phyloP scores from a whole-genome alignment of 2,797 vertebrate species.

The Acrossocheilus wenchowensis region DNA sequence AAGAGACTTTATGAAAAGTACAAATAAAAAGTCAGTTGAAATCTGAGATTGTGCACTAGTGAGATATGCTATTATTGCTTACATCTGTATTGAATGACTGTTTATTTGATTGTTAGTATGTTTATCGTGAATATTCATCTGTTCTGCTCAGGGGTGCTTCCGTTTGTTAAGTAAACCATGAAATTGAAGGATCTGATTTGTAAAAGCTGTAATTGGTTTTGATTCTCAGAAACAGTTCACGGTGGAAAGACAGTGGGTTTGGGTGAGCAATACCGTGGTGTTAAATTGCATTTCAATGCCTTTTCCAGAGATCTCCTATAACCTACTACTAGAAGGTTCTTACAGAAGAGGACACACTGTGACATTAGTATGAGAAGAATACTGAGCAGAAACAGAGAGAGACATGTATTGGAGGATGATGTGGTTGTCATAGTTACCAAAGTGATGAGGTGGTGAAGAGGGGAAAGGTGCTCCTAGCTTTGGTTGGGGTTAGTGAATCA shows the following conservation, averaged over 20 bases:
- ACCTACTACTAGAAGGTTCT: slow-evolving; percentile 7
- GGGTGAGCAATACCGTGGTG: neutral
- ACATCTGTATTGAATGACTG: slow-evolving; percentile 3
- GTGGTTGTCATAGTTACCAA: slow-evolving; percentile 39
- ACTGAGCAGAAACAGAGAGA: slow-evolving; percentile 16
- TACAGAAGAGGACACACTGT: slow-evolving; percentile 24
- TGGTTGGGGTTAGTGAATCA: slow-evolving; percentile 14
- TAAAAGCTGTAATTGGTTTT: slow-evolving; percentile 15
- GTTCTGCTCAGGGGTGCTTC: neutral
- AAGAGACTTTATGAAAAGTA: neutral
- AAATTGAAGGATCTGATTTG: slow-evolving; percentile 30
- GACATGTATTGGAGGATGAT: slow-evolving; percentile 14
- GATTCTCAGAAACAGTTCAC: neutral
- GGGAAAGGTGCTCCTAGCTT: neutral
- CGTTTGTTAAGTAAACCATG: slow-evolving; percentile 25
- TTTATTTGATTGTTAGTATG: neutral
- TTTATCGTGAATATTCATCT: slow-evolving; percentile 19
- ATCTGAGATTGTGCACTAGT: neutral
- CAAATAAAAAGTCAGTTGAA: neutral
- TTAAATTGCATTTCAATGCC: slow-evolving; percentile 29
- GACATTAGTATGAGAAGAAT: slow-evolving; percentile 24
- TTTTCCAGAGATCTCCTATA: slow-evolving; percentile 14
- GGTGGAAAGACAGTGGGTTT: neutral
- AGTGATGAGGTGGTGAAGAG: slow-evolving; percentile 30
- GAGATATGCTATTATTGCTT: neutral